phyloP scores from a whole-genome alignment of 2,113 vertebrate genomes.

The Peromyscus polionotus region DNA sequence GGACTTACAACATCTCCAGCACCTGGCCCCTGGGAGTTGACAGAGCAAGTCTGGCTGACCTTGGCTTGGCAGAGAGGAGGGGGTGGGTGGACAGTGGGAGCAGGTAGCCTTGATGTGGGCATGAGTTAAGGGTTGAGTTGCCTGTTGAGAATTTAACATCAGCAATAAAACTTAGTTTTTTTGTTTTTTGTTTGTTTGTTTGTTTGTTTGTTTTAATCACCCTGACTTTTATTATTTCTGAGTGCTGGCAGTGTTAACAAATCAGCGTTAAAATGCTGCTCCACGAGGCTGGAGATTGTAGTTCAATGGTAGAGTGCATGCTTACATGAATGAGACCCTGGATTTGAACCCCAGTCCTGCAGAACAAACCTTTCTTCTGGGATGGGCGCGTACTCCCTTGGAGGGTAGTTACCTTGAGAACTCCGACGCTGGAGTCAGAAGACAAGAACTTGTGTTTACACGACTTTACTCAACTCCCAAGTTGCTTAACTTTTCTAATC shows the following conservation, averaged over 20 bases:
- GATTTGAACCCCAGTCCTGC: background rate
- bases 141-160: constrained; percentile 50
- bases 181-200: background rate
- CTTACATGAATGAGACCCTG: background rate
- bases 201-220: background rate
- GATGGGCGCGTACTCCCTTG: too few species aligned
- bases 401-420: background rate
- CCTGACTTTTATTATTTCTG: background rate
- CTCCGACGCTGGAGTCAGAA: background rate
- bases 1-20: background rate
- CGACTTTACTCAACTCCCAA: background rate
- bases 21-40: background rate
- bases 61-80: background rate
- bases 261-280: background rate
- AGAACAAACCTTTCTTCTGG: background rate
- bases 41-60: background rate
- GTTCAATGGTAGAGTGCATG: background rate
- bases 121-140: background rate
- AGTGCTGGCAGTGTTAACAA: background rate
- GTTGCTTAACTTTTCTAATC: constrained; percentile 9
- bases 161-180: background rate
- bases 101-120: background rate
- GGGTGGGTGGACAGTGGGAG: too few species aligned
- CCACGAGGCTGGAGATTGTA: background rate
- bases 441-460: background rate